phyloP scores from a whole-genome alignment of 92 coral and sea anemone genomes.

The Parazoanthus swiftii region DNA sequence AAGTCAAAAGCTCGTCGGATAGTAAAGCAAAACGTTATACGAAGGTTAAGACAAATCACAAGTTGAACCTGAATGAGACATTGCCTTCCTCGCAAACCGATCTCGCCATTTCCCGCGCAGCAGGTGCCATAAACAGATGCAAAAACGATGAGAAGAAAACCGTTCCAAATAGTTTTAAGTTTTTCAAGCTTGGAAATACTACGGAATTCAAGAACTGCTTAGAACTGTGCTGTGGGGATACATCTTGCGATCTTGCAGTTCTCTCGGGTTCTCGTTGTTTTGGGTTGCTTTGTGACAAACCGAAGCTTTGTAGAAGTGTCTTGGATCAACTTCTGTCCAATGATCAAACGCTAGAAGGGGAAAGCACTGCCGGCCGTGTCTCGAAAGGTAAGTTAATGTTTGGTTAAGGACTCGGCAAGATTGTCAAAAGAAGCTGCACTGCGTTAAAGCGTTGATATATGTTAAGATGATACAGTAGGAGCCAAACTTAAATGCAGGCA shows the following conservation, averaged over 20 bases:
- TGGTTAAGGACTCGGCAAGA: not conserved
- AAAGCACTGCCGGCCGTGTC: not conserved
- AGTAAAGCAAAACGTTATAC: not conserved
- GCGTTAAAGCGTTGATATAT: not conserved
- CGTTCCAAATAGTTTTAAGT: slow-evolving; percentile 1
- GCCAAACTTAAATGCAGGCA: not conserved
- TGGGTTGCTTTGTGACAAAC: slow-evolving; percentile 17
- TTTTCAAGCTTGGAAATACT: slow-evolving; percentile 33
- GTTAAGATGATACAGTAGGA: not conserved
- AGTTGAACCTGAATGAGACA: slow-evolving; percentile 5
- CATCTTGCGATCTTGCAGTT: slow-evolving; percentile 26
- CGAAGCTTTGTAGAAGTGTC: slow-evolving; percentile 20
- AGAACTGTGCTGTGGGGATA: slow-evolving; percentile 26
- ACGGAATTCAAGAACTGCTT: slow-evolving; percentile 17
- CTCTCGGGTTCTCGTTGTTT: slow-evolving; percentile 28
- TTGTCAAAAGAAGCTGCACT: not conserved
- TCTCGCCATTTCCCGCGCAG: slow-evolving; percentile 6
- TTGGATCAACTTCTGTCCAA: slow-evolving; percentile 4
- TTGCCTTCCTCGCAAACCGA: not conserved
- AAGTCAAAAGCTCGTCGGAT: slow-evolving; percentile 6
- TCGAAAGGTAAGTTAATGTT: not conserved
- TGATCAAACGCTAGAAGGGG: slow-evolving; percentile 10
- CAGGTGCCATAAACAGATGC: slow-evolving; percentile 24
- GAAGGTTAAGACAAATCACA: not conserved
- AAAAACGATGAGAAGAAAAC: not conserved